Evolutionary conservation across 2,113 vertebrate species (phyloP).

Genomic region (Sebastes fasciatus): DNA sequence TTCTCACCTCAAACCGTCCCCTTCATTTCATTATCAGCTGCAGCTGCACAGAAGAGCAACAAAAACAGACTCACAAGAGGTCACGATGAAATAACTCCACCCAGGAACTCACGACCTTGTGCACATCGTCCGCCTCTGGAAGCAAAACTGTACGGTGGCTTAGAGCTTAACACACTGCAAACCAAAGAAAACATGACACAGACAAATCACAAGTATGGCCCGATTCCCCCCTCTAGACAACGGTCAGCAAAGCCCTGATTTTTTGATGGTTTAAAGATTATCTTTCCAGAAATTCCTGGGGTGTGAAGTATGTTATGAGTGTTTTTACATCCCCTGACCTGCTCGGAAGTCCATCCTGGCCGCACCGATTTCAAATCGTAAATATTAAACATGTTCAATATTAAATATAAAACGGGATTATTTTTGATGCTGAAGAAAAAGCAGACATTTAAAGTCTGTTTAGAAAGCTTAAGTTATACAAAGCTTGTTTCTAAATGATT

Average conservation of each 20-base stretch:
- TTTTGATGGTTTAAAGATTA: too few relatives aligned
- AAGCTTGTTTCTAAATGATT: neutral
- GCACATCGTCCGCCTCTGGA: neutral
- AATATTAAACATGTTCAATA: too few relatives aligned
- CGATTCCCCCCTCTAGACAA: too few relatives aligned
- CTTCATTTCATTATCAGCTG: neutral
- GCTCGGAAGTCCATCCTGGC: too few relatives aligned
- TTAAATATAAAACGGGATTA: too few relatives aligned
- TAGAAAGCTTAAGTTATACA: neutral
- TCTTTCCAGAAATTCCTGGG: too few relatives aligned
- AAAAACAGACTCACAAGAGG: constrained; percentile 1
- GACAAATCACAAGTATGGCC: neutral
- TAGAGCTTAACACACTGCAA: neutral
- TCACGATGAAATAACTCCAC: neutral
- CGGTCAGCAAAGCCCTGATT: too few relatives aligned
- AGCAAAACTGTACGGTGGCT: neutral
- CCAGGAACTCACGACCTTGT: neutral
- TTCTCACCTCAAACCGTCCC: constrained; percentile 13
- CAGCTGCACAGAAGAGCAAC: constrained; percentile 8
- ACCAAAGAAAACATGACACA: neutral
- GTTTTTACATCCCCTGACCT: too few relatives aligned
- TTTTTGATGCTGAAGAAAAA: too few relatives aligned
- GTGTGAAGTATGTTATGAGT: too few relatives aligned
- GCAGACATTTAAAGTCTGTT: neutral
- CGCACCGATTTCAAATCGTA: too few relatives aligned